Evolutionary conservation across 2,888 invertebrate species (phyloP).

Genomic region (Phrixothrix hirtus): DNA sequence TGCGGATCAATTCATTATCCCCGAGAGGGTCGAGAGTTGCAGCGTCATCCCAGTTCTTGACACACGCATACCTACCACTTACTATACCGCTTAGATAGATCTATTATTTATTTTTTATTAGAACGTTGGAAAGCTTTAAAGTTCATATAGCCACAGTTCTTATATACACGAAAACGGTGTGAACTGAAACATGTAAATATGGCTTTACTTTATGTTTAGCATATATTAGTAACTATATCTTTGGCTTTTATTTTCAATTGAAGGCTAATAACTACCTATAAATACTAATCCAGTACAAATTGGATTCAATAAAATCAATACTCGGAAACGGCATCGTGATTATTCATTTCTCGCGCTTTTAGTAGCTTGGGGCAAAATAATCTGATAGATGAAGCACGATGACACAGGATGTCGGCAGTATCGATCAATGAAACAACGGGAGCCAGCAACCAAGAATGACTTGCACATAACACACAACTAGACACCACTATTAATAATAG

Average conservation of each 20-base stretch:
- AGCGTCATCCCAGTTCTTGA: slow-evolving; percentile 46
- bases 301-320: neutral
- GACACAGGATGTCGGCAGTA: slow-evolving; percentile 54
- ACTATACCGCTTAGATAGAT: slow-evolving; percentile 18
- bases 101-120: too few relatives aligned
- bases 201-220: too few relatives aligned
- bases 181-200: too few relatives aligned
- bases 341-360: slow-evolving; percentile 23
- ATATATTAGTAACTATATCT: too few relatives aligned
- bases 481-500: slow-evolving; percentile 57
- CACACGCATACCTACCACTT: slow-evolving; percentile 26
- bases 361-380: slow-evolving; percentile 26
- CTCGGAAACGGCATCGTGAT: slow-evolving; percentile 5
- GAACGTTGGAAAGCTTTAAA: neutral
- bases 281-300: too few relatives aligned
- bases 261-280: too few relatives aligned
- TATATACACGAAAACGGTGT: too few relatives aligned
- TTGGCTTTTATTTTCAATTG: too few relatives aligned
- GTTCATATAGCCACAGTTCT: too few relatives aligned
- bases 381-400: slow-evolving; percentile 43
- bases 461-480: slow-evolving; percentile 54
- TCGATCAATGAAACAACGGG: slow-evolving; percentile 54
- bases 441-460: slow-evolving; percentile 55
- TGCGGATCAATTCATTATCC: slow-evolving; percentile 56
- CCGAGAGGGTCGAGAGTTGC: slow-evolving; percentile 52